phyloP scores from a whole-genome alignment of 2,113 vertebrate genomes.

The Nanger granti region DNA sequence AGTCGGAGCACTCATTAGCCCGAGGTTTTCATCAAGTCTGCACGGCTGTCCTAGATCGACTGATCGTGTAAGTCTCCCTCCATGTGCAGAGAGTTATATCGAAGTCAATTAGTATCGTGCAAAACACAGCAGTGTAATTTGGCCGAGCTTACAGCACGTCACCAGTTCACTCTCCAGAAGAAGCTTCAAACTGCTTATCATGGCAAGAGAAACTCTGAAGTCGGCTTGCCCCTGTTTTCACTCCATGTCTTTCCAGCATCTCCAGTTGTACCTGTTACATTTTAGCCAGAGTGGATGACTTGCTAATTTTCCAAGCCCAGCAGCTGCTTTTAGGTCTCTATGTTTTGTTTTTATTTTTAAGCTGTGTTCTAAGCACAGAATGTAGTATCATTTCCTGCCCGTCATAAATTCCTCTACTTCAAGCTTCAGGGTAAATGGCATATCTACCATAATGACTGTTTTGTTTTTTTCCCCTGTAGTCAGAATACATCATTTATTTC shows the following conservation, averaged over 20 bases:
- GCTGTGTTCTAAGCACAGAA: neutral
- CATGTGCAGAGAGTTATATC: neutral
- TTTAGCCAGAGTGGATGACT: neutral
- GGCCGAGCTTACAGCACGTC: neutral
- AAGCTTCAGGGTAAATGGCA: neutral
- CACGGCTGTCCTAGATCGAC: accelerated
- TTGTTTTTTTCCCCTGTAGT: neutral
- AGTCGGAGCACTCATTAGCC: accelerated
- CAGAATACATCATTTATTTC: neutral
- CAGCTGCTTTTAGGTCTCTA: neutral
- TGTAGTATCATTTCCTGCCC: neutral
- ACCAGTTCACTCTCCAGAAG: neutral
- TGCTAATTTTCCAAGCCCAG: neutral
- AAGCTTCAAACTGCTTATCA: neutral
- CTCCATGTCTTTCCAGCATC: no score
- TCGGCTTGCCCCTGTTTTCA: no score
- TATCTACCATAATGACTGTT: neutral
- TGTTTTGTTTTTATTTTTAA: neutral
- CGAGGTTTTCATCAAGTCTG: accelerated
- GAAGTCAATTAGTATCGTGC: neutral
- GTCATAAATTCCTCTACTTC: neutral
- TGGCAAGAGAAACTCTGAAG: accelerated
- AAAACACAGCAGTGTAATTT: neutral
- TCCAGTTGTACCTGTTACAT: no score
- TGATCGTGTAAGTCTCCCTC: accelerated